Evolutionary conservation across 2,113 vertebrate species (phyloP).

Genomic region (Callipepla californica): DNA sequence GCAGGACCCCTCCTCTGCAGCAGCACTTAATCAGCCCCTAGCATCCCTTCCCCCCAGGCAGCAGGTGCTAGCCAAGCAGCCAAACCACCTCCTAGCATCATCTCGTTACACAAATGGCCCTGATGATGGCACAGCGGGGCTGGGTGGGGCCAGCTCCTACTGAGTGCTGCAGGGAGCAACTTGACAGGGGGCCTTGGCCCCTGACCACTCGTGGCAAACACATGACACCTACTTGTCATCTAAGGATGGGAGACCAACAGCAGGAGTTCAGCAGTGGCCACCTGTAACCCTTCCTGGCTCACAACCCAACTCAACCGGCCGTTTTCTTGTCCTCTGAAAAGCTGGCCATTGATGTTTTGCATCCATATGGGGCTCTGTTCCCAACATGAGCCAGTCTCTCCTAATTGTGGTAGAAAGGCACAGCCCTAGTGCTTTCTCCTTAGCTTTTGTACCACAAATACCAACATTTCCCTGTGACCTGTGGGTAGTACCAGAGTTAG

Average conservation of each 20-base stretch:
- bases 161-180: rapidly evolving
- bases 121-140: conserved; percentile 22
- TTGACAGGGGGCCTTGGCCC: neutral
- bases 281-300: neutral
- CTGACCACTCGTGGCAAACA: rapidly evolving
- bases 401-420: neutral
- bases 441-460: rapidly evolving
- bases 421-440: neutral
- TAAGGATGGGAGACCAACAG: neutral
- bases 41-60: neutral
- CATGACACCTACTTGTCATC: neutral
- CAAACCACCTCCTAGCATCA: neutral
- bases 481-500: neutral
- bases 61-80: neutral
- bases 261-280: neutral
- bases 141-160: neutral
- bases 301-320: too few species aligned
- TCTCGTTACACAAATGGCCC: conserved; percentile 52
- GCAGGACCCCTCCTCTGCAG: neutral
- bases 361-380: neutral
- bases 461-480: neutral
- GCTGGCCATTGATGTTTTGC: rapidly evolving
- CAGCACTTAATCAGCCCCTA: conserved; percentile 49
- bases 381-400: neutral
- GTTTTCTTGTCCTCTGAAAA: neutral